Evolutionary conservation across 2,113 vertebrate genomes (phyloP).

Genomic region (Orycteropus afer): DNA sequence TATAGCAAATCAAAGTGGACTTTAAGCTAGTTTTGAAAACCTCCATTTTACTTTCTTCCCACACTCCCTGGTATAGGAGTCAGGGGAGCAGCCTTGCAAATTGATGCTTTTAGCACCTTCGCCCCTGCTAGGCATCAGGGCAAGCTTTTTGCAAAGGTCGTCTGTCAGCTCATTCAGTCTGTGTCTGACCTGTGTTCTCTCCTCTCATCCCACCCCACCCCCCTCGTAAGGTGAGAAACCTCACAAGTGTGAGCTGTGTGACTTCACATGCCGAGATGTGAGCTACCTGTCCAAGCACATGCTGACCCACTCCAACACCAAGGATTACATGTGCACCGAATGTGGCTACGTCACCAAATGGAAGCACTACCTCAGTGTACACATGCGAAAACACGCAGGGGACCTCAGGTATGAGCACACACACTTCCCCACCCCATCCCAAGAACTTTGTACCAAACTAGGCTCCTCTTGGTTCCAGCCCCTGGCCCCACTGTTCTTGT

Average conservation of each 20-base stretch:
- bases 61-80: neutral
- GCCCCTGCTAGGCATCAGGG: neutral
- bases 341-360: slow-evolving; percentile 99
- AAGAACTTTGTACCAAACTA: neutral
- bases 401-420: slow-evolving; percentile 91
- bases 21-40: slow-evolving; percentile 12
- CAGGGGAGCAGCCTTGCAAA: neutral
- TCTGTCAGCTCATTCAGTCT: neutral
- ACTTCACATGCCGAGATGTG: slow-evolving; percentile 96
- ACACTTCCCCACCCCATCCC: rapidly evolving
- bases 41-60: neutral
- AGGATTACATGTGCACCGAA: slow-evolving; percentile 98
- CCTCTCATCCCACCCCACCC: neutral
- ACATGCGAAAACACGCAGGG: slow-evolving; percentile 98
- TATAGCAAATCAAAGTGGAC: neutral
- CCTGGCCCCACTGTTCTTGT: neutral
- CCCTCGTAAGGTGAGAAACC: slow-evolving; percentile 93
- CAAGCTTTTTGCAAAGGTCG: neutral
- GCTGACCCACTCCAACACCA: slow-evolving; percentile 94
- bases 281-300: slow-evolving; percentile 98
- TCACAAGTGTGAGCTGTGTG: slow-evolving; percentile 95
- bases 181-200: slow-evolving; percentile 35
- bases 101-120: neutral
- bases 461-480: neutral
- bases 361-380: slow-evolving; percentile 97